Evolutionary conservation across 92 coral and sea anemone species (phyloP).

Genomic region (Bergia puertoricense): DNA sequence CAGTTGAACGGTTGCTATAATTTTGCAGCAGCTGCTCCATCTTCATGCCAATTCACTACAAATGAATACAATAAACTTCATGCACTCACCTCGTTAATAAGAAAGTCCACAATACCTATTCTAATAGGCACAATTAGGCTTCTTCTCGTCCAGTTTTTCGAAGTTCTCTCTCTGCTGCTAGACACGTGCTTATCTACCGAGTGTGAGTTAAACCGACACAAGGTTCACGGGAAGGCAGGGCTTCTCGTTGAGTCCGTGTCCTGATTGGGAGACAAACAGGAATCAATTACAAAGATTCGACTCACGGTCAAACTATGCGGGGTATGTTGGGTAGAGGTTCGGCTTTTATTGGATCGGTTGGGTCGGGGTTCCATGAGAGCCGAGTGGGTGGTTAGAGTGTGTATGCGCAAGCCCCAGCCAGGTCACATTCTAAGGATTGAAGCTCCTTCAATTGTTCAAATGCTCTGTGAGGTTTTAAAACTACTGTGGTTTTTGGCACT

Average conservation of each 20-base stretch:
- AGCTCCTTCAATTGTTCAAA: neutral
- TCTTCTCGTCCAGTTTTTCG: neutral
- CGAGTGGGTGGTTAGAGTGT: slow-evolving; percentile 6
- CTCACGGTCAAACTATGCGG: slow-evolving; percentile 22
- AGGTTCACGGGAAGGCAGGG: neutral
- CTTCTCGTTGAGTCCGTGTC: neutral
- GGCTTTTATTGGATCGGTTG: neutral
- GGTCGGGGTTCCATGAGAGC: neutral
- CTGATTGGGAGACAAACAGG: slow-evolving; percentile 31
- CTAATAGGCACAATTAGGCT: neutral
- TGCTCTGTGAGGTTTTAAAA: too few relatives aligned
- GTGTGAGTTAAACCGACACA: neutral
- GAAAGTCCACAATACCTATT: neutral
- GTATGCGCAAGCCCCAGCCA: neutral
- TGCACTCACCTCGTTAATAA: slow-evolving; percentile 13
- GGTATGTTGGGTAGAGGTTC: neutral
- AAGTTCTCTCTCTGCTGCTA: neutral
- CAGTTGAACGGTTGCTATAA: neutral
- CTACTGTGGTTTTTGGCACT: neutral
- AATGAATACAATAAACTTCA: neutral
- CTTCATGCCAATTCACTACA: neutral
- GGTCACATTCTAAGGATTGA: neutral
- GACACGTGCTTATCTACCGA: neutral
- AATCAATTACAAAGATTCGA: neutral
- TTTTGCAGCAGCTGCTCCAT: neutral